Evolutionary conservation across 2,797 vertebrate species (phyloP), one percentile per base, ranked within the genome.

Genomic region (Dermochelys coriacea): DNA sequence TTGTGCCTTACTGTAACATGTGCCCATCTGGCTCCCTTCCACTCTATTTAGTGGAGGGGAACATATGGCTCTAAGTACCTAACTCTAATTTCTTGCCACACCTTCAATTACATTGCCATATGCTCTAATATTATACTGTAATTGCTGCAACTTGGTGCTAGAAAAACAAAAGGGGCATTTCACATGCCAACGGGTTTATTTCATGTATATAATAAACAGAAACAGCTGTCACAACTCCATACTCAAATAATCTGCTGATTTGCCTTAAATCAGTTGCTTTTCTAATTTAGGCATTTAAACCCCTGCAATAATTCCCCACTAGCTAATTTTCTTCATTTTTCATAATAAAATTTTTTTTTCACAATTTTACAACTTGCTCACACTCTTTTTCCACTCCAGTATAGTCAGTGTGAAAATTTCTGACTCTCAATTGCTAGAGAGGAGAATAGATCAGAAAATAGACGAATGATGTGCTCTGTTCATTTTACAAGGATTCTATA

Each of bases 41-140:
- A 59, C 78, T 91, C 75, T 88, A 12, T 41, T 93, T 89, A 80
- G 61, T 93, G 79, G 50, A 94, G 47, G 7, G 23, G 77, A 97
- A 80, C 95, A 97, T 97, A 96, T 95, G 97, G 94, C 82, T 93
- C 29, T 90, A 91, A 93, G 90, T 89, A 87, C 81, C 84, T 92
- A 91, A 90, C 88, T 97, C 94, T 96, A 89, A 93, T 97, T 96
- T 96, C 91, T 93, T 96, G 92, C 96, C 96, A 97, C 93, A 96
- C 96, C 96, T 97, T 93, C 96, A 96, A 96, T 97, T 97, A 95
- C 84, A 74, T 29, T 82, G 81, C 95, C 96, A 93, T 96, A 97
- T 97, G 96, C 84, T 95, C 79, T 92, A 89, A 90, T 87, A 96
- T 93, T 89, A 96, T 91, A 91, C 31, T 79, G 71, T 96, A 98